phyloP scores from a whole-genome alignment of 2,888 invertebrate genomes.

The Harpagoxenus sublaevis region DNA sequence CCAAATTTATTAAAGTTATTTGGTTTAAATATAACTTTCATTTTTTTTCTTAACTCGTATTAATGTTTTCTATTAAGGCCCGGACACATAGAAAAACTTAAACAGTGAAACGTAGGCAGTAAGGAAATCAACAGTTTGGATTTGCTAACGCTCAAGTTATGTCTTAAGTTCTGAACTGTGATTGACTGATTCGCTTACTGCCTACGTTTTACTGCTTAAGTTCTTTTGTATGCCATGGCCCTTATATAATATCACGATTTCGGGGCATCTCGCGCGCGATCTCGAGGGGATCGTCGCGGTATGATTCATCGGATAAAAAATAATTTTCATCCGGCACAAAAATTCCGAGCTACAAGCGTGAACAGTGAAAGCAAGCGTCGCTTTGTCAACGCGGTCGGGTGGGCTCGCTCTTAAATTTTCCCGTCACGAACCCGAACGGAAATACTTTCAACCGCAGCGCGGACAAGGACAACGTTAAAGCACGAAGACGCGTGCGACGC shows the following conservation, averaged over 20 bases:
- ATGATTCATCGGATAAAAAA: background rate
- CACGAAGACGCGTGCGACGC: conserved; percentile 3
- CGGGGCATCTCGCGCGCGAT: background rate
- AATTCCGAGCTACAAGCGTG: background rate
- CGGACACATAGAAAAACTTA: too few species aligned
- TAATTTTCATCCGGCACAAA: background rate
- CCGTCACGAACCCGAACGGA: conserved; percentile 50
- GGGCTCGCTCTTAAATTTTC: conserved; percentile 43
- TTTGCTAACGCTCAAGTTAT: too few species aligned
- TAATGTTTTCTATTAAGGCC: background rate
- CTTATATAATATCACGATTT: background rate
- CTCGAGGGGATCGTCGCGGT: background rate
- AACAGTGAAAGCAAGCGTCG: conserved; percentile 23
- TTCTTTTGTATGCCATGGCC: too few species aligned
- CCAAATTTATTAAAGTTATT: too few species aligned
- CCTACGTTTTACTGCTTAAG: too few species aligned
- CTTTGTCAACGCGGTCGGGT: conserved; percentile 32
- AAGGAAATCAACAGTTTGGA: too few species aligned
- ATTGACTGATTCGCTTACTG: too few species aligned
- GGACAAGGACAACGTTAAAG: conserved; percentile 30
- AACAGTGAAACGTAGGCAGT: too few species aligned
- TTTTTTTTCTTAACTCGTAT: too few species aligned
- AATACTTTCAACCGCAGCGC: conserved; percentile 38
- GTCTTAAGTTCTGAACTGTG: too few species aligned
- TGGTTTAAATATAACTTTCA: background rate